These are phyloP conservation scores for Aeoliscus strigatus DNA, from an alignment of 2,797 vertebrate genomes.

Conservation along the genomic window DNA sequence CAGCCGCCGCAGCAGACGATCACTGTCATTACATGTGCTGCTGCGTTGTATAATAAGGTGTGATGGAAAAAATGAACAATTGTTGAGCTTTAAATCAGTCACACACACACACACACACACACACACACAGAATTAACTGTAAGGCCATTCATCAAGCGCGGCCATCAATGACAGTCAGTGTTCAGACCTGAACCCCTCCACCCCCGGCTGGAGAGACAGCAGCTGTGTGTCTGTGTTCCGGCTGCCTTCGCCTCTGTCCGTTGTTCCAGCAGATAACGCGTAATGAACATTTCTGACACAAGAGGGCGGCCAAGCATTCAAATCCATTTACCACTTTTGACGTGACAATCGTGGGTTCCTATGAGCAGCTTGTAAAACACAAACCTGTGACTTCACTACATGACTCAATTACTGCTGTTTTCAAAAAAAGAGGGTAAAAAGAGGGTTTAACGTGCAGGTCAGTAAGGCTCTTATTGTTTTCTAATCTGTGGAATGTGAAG, in stretches of 20 bases:
- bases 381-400: too few relatives aligned
- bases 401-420: too few relatives aligned
- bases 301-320: conserved; percentile 43
- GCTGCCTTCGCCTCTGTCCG: conserved; percentile 24
- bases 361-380: too few relatives aligned
- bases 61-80: conserved; percentile 6
- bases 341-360: too few relatives aligned
- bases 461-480: conserved; percentile 15
- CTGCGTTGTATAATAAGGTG: not conserved
- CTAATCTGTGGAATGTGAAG: conserved; percentile 33
- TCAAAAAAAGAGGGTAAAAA: too few relatives aligned
- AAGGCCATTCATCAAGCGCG: conserved; percentile 8
- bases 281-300: conserved; percentile 45
- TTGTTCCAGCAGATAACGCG: conserved; percentile 25
- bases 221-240: conserved; percentile 34
- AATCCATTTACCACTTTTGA: too few relatives aligned
- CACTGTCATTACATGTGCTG: conserved; percentile 6
- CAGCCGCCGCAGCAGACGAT: conserved; percentile 13
- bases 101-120: not conserved
- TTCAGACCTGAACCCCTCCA: conserved; percentile 15
- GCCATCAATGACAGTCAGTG: conserved; percentile 25
- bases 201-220: conserved; percentile 22
- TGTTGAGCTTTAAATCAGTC: conserved; percentile 23
- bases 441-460: too few relatives aligned
- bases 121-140: too few relatives aligned